Evolutionary conservation across 64 coral and sea anemone genomes (phyloP).

Genomic region (Montipora cactus): DNA sequence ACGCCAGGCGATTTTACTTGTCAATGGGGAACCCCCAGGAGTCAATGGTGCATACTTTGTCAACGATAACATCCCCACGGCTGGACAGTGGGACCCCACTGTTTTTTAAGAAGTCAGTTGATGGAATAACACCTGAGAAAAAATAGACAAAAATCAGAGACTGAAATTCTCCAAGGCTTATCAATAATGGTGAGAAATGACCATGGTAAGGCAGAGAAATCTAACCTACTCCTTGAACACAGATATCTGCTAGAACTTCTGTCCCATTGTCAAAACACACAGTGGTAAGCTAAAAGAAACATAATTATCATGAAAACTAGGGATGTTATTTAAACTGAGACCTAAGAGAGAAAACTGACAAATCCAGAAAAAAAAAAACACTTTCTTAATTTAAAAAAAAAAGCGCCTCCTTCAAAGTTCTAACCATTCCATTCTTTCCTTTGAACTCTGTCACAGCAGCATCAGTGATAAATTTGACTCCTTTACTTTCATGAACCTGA

Average conservation of each 20-base stretch:
- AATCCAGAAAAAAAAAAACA: background rate
- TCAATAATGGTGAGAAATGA: background rate
- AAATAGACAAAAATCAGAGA: background rate
- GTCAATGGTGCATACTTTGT: slow-evolving; percentile 63
- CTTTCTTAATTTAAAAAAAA: background rate
- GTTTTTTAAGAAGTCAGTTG: slow-evolving; percentile 77
- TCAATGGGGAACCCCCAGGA: no score
- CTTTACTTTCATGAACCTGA: slow-evolving; percentile 92
- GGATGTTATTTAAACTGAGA: no score
- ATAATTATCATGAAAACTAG: background rate
- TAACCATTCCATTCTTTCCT: slow-evolving; percentile 85
- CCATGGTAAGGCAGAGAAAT: no score
- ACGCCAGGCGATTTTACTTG: no score
- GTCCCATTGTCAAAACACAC: slow-evolving; percentile 88
- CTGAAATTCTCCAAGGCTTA: background rate
- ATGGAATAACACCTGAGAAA: slow-evolving; percentile 82
- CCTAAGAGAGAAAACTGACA: background rate
- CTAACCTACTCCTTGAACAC: slow-evolving; percentile 91
- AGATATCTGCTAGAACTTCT: slow-evolving; percentile 87
- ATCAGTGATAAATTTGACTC: slow-evolving; percentile 89
- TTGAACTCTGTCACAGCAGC: slow-evolving; percentile 92
- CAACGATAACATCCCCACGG: slow-evolving; percentile 83
- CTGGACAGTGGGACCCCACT: slow-evolving; percentile 72
- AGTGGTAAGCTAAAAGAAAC: slow-evolving; percentile 61
- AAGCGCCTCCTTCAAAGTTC: background rate